Evolutionary conservation across 2,888 invertebrate species (phyloP).

Genomic region (Drosophila pseudotalamancana): DNA sequence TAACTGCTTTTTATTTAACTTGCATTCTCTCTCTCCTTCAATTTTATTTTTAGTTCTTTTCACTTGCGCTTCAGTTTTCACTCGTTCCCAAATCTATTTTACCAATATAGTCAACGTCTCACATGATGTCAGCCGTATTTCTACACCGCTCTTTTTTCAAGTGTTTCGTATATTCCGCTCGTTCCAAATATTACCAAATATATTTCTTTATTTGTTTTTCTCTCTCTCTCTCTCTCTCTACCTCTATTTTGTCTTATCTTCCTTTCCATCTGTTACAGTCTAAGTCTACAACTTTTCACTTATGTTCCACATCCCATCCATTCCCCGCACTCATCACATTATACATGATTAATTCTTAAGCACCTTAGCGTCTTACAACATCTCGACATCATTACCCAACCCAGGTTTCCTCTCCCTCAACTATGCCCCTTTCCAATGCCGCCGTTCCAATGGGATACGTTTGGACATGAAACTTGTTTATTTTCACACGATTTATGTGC

Average conservation of each 20-base stretch:
- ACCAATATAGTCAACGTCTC: too few species aligned
- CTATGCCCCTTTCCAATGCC: not conserved
- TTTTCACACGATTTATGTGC: conserved; percentile 44
- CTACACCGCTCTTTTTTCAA: too few species aligned
- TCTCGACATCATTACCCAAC: not conserved
- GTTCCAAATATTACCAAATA: too few species aligned
- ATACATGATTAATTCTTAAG: not conserved
- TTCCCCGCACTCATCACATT: not conserved
- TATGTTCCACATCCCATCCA: conserved; percentile 5
- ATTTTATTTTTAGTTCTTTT: not conserved
- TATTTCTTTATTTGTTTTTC: not conserved
- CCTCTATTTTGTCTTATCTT: not conserved
- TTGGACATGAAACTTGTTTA: conserved; percentile 18
- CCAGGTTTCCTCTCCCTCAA: not conserved
- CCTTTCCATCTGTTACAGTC: not conserved
- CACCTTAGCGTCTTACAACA: conserved; percentile 20
- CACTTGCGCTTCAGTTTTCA: rapidly evolving
- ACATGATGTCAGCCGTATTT: too few species aligned
- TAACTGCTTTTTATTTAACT: too few species aligned
- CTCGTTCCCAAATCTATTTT: too few species aligned
- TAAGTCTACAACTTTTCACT: not conserved
- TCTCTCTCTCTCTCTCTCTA: not conserved
- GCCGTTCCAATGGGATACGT: conserved; percentile 3
- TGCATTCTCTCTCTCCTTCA: not conserved
- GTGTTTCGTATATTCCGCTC: too few species aligned